These are phyloP conservation scores for Crax fasciolata DNA, from an alignment of 2,797 vertebrate genomes.

Conservation along the genomic window DNA sequence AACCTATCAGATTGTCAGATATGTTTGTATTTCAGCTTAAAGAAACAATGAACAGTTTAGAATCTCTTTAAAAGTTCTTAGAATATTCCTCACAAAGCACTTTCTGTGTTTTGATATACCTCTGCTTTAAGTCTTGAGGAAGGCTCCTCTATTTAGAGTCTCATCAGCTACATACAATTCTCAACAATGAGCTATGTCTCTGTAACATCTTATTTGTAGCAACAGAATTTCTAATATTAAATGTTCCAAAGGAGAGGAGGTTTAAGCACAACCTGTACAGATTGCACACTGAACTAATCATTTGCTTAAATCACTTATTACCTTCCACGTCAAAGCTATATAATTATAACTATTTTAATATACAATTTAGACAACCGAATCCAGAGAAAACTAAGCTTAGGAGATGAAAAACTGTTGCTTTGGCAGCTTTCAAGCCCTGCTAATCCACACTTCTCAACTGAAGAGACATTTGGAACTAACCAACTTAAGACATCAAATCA, in stretches of 20 bases:
- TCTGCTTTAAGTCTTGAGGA: background rate
- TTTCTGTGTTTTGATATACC: background rate
- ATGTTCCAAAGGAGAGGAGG: background rate
- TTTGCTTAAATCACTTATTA: background rate
- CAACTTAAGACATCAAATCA: background rate
- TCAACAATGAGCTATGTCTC: background rate
- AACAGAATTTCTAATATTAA: background rate
- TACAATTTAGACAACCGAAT: background rate
- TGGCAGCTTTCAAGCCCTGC: background rate
- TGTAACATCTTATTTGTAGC: background rate
- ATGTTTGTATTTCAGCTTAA: background rate
- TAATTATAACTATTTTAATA: background rate
- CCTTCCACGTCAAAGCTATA: background rate
- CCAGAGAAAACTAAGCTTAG: background rate
- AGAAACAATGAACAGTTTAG: background rate
- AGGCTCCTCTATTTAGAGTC: background rate
- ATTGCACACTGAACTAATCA: background rate
- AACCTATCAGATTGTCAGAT: background rate
- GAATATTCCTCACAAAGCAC: background rate
- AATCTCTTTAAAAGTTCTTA: background rate
- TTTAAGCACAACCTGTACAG: background rate
- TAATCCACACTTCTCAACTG: background rate
- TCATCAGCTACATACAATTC: background rate
- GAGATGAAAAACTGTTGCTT: background rate
- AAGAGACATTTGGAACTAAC: background rate